These are phyloP conservation scores for Petroica traversi DNA, from an alignment of 2,113 vertebrate genomes.

Conservation along the genomic window DNA sequence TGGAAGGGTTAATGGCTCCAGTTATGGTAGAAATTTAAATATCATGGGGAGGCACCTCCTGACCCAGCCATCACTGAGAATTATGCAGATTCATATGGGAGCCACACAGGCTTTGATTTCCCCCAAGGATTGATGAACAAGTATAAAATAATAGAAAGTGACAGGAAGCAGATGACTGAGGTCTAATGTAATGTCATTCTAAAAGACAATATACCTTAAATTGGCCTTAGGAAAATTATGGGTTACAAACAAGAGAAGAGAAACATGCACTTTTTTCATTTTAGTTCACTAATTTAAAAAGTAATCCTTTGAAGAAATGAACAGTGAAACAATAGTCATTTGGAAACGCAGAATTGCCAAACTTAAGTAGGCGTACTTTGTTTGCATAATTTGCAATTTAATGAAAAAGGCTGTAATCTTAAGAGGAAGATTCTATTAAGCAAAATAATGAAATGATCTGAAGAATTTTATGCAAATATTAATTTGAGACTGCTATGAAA, in stretches of 20 bases:
- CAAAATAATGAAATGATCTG: neutral
- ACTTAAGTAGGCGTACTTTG: conserved; percentile 40
- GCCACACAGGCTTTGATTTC: conserved; percentile 76
- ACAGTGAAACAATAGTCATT: conserved; percentile 44
- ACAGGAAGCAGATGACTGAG: conserved; percentile 83
- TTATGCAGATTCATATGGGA: conserved; percentile 79
- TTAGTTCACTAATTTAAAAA: conserved; percentile 62
- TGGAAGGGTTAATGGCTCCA: conserved; percentile 48
- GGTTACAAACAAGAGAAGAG: conserved; percentile 52
- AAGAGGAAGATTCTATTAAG: neutral
- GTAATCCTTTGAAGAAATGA: conserved; percentile 49
- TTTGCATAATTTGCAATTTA: conserved; percentile 50
- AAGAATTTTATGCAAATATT: conserved; percentile 27
- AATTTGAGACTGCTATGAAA: neutral
- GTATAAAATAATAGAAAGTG: conserved; percentile 83
- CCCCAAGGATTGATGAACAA: conserved; percentile 79
- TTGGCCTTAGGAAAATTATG: conserved; percentile 71
- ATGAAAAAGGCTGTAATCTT: conserved; percentile 9
- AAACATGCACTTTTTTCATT: conserved; percentile 59
- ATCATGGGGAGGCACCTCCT: conserved; percentile 38
- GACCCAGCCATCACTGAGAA: conserved; percentile 71
- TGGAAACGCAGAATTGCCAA: conserved; percentile 4
- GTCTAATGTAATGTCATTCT: conserved; percentile 81
- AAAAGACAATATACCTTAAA: conserved; percentile 77
- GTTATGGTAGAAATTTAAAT: conserved; percentile 44